These are phyloP conservation scores for Meandrina meandrites DNA, from an alignment of 92 coral and sea anemone species.

Conservation along the genomic window DNA sequence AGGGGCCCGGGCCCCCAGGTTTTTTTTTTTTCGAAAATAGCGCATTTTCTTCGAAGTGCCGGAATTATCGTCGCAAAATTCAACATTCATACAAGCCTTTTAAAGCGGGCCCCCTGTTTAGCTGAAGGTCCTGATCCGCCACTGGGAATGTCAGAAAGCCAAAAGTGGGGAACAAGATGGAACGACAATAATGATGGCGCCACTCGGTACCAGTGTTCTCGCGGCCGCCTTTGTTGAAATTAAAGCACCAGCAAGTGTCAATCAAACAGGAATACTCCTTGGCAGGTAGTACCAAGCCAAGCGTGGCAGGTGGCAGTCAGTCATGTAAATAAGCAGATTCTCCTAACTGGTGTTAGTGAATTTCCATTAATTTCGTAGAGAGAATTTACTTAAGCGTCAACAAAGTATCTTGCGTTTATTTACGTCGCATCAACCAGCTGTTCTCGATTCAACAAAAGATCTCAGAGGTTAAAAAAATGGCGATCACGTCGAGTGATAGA, in stretches of 20 bases:
- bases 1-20: too few relatives aligned
- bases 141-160: too few relatives aligned
- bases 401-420: background rate
- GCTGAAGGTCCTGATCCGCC: too few relatives aligned
- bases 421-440: background rate
- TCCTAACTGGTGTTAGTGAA: background rate
- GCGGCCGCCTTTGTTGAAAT: background rate
- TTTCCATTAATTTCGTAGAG: background rate
- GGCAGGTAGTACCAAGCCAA: conserved; percentile 2
- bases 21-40: too few relatives aligned
- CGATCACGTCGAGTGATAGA: background rate
- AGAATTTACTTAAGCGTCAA: background rate
- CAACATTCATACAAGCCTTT: too few relatives aligned
- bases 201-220: background rate
- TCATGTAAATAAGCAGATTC: background rate
- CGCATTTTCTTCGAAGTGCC: too few relatives aligned
- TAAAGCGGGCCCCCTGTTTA: too few relatives aligned
- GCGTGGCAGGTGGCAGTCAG: background rate
- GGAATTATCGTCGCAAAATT: too few relatives aligned
- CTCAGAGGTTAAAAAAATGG: background rate
- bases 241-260: background rate
- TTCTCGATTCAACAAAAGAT: background rate
- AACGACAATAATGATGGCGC: too few relatives aligned
- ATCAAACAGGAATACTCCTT: conserved; percentile 2
- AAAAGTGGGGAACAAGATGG: too few relatives aligned